Evolutionary conservation across 2,113 vertebrate genomes (phyloP).

Genomic region (Nanger granti): DNA sequence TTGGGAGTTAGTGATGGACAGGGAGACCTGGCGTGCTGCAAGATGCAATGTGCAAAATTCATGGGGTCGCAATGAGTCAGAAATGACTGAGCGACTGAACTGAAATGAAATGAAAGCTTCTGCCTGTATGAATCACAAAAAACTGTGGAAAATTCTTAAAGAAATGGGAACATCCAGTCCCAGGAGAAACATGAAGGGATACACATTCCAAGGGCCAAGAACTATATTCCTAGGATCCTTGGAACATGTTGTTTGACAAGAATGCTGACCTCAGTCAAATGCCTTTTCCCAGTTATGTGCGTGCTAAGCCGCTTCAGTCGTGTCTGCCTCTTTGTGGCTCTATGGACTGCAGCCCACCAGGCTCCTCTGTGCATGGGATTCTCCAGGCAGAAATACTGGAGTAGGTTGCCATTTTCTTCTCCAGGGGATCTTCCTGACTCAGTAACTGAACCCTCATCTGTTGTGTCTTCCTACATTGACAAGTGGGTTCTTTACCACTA

Average conservation of each 20-base stretch:
- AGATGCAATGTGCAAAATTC: no score
- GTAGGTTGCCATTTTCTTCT: background rate
- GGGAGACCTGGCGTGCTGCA: no score
- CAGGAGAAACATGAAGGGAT: background rate
- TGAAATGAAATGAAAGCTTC: no score
- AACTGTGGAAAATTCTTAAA: no score
- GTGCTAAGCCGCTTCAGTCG: fast-evolving
- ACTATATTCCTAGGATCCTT: background rate
- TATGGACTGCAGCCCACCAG: no score
- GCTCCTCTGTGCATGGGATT: background rate
- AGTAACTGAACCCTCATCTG: background rate
- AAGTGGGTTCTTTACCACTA: background rate
- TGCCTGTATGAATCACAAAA: no score
- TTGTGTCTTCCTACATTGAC: background rate
- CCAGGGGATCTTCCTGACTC: background rate
- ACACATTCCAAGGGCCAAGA: background rate
- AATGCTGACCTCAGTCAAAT: background rate
- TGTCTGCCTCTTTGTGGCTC: no score
- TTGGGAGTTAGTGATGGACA: no score
- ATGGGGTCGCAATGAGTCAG: fast-evolving
- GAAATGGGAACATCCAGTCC: background rate
- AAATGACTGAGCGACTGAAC: no score
- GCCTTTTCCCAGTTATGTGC: background rate
- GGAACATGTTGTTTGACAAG: background rate
- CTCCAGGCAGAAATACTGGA: background rate